phyloP scores from a whole-genome alignment of 2,888 invertebrate genomes.

The Prosopocoilus inquinatus region DNA sequence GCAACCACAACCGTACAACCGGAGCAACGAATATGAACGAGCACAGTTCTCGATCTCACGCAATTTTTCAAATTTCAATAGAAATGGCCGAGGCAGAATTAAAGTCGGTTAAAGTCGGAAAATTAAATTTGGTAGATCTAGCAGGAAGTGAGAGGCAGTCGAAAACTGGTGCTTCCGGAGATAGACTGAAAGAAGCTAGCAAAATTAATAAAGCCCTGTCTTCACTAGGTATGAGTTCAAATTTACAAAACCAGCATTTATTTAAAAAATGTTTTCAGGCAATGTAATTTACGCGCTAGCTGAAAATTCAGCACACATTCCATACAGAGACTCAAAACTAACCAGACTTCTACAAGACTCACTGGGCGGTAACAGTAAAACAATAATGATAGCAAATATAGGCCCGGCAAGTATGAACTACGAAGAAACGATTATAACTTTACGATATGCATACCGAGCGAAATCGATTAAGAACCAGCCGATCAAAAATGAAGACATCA shows the following conservation, averaged over 20 bases:
- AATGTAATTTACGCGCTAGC: slow-evolving; percentile 98
- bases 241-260: too few species aligned
- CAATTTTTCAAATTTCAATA: slow-evolving; percentile 96
- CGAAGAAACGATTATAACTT: slow-evolving; percentile 95
- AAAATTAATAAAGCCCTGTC: slow-evolving; percentile 97
- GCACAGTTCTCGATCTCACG: slow-evolving; percentile 96
- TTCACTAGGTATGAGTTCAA: slow-evolving; percentile 71
- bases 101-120: slow-evolving; percentile 73
- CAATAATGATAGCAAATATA: slow-evolving; percentile 99
- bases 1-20: slow-evolving; percentile 92
- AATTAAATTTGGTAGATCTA: slow-evolving; percentile 94
- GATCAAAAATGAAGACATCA: slow-evolving; percentile 97
- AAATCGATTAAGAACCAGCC: slow-evolving; percentile 99
- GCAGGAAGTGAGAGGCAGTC: slow-evolving; percentile 97
- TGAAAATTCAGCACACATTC: slow-evolving; percentile 92
- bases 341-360: slow-evolving; percentile 96
- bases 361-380: slow-evolving; percentile 97
- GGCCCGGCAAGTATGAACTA: slow-evolving; percentile 98
- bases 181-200: slow-evolving; percentile 91
- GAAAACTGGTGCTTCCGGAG: slow-evolving; percentile 94
- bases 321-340: slow-evolving; percentile 96
- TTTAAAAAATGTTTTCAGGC: slow-evolving; percentile 30
- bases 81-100: slow-evolving; percentile 83
- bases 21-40: slow-evolving; percentile 74
- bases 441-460: slow-evolving; percentile 93